Evolutionary conservation across 2,113 vertebrate genomes (phyloP).

Genomic region (Boulengeromyrus knoepffleri): DNA sequence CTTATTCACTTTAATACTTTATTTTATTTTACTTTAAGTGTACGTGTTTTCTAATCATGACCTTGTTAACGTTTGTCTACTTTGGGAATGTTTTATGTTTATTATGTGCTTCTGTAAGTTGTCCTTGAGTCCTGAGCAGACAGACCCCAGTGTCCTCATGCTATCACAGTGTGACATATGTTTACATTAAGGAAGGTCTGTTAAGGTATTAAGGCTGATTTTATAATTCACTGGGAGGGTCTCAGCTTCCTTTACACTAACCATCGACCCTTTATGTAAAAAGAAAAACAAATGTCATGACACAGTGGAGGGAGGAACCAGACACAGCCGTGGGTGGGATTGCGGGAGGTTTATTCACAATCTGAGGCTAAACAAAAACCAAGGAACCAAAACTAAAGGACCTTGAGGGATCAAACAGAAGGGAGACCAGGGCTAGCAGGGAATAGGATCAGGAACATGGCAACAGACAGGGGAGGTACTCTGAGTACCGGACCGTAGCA

Average conservation of each 20-base stretch:
- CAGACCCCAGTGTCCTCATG: not conserved
- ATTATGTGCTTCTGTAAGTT: too few species aligned
- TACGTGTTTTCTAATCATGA: too few species aligned
- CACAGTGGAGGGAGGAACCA: not conserved
- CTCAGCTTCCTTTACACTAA: not conserved
- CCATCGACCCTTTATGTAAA: not conserved
- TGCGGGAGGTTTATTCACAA: not conserved
- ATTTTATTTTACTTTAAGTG: too few species aligned
- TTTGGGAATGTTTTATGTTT: too few species aligned
- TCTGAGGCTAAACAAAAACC: not conserved
- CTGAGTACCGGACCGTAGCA: too few species aligned
- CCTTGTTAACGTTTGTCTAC: too few species aligned
- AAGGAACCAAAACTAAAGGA: not conserved
- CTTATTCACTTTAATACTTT: too few species aligned
- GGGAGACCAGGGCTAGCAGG: too few species aligned
- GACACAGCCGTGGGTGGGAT: not conserved
- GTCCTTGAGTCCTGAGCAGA: not conserved
- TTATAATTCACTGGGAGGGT: not conserved
- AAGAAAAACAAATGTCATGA: not conserved
- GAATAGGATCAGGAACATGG: not conserved
- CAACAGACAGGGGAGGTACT: not conserved
- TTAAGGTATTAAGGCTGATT: not conserved
- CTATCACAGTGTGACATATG: not conserved
- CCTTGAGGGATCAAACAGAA: not conserved
- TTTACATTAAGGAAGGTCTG: not conserved